phyloP scores from a whole-genome alignment of 2,113 vertebrate genomes.

The Pteronura brasiliensis region DNA sequence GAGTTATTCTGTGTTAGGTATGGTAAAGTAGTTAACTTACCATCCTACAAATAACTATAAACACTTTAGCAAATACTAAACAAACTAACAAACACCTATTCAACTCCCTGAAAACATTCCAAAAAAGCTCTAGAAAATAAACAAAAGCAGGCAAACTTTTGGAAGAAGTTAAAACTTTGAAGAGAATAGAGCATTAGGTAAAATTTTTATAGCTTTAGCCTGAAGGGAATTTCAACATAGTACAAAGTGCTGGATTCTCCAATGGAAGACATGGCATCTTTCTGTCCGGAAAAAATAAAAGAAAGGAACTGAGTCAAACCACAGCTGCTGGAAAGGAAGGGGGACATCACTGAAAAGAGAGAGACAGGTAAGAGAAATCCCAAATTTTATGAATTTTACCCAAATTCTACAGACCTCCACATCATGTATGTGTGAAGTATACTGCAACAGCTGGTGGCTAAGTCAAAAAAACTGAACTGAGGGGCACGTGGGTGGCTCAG shows the following conservation, averaged over 20 bases:
- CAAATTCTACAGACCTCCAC: neutral
- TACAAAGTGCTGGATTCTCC: neutral
- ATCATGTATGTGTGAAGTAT: rapidly evolving
- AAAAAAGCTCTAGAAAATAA: neutral
- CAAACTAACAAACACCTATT: neutral
- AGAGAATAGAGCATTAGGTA: neutral
- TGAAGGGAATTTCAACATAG: neutral
- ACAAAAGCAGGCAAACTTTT: neutral
- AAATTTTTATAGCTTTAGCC: neutral
- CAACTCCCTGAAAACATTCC: neutral
- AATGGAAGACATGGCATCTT: neutral
- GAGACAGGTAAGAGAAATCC: neutral
- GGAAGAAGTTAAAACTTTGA: neutral
- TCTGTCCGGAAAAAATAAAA: neutral
- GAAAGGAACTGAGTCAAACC: neutral
- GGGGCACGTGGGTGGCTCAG: no score
- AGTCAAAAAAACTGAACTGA: neutral
- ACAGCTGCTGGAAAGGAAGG: neutral
- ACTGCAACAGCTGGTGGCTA: neutral
- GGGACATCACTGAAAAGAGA: neutral
- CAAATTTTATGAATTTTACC: neutral
- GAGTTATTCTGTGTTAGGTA: neutral
- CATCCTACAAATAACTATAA: neutral
- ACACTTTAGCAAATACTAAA: neutral
- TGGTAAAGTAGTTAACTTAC: neutral